Evolutionary conservation across 1,140 invertebrate species (phyloP).

Genomic region (Cylas formicarius): DNA sequence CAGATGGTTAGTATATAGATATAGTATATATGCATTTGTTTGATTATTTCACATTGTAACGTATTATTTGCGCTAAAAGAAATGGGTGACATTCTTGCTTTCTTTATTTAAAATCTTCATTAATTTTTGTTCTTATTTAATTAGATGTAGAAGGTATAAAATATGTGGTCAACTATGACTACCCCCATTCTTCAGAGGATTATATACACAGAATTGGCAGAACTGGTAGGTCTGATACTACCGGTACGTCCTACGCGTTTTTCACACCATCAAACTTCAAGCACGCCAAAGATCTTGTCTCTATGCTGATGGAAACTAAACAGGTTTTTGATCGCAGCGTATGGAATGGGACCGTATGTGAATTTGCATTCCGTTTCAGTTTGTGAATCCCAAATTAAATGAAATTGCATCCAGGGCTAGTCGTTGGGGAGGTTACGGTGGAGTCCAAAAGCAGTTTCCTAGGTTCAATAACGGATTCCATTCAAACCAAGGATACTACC

Average conservation of each 20-base stretch:
- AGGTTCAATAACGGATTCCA: conserved; percentile 6
- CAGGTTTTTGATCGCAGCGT: conserved; percentile 53
- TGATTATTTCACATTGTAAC: not conserved
- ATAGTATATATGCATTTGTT: not conserved
- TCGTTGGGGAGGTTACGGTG: conserved; percentile 11
- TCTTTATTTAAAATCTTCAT: conserved; percentile 5
- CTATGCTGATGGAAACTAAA: conserved; percentile 87
- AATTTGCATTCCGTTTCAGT: conserved; percentile 9
- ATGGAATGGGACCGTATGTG: not conserved
- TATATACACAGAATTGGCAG: conserved; percentile 98
- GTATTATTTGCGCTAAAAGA: no score
- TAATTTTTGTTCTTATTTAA: not conserved
- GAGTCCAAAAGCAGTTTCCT: conserved; percentile 2
- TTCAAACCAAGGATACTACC: no score
- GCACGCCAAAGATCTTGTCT: conserved; percentile 85
- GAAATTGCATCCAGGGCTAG: conserved; percentile 15
- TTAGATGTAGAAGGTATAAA: conserved; percentile 98
- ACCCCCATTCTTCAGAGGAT: conserved; percentile 95
- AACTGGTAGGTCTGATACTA: conserved; percentile 84
- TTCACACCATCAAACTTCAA: conserved; percentile 87
- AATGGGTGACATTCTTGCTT: no score
- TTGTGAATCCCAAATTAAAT: conserved; percentile 15
- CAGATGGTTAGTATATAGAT: conserved; percentile 19
- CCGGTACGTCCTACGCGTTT: conserved; percentile 97
- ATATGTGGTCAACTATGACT: conserved; percentile 99